Conservation (phyloP, 2,113 vertebrate genomes). For the Myrmophylax atrothorax region DNA sequence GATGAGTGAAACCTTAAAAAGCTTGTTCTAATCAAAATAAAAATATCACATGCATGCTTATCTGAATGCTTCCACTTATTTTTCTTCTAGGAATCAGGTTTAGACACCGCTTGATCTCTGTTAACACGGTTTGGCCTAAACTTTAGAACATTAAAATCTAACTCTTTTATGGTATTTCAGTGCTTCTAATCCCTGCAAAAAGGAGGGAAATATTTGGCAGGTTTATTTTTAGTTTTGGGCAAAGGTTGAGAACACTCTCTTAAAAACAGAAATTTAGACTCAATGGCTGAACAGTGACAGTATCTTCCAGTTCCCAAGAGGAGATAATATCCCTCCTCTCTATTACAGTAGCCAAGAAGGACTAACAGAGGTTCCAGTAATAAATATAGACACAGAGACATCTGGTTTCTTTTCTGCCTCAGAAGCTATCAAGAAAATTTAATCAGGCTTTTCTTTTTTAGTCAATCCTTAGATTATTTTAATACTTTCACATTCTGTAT, state of each 20-base stretch:
- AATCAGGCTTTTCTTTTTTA: conserved; percentile 65
- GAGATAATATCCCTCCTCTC: neutral
- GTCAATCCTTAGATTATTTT: conserved; percentile 59
- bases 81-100: neutral
- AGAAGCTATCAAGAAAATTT: conserved; percentile 64
- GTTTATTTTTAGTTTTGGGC: conserved; percentile 18
- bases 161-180: neutral
- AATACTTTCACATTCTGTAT: conserved; percentile 39
- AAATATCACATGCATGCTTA: neutral
- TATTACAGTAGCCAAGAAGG: conserved; percentile 38
- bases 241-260: neutral
- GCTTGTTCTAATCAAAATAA: neutral
- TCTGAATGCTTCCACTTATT: neutral
- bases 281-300: conserved; percentile 3
- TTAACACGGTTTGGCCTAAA: neutral
- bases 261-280: conserved; percentile 25
- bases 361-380: conserved; percentile 44
- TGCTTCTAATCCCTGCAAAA: neutral
- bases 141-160: neutral
- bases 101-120: neutral
- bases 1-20: neutral
- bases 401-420: conserved; percentile 56
- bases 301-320: conserved; percentile 33
- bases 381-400: conserved; percentile 28
- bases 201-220: neutral